These are phyloP conservation scores for Germaria angustata DNA, from an alignment of 2,888 invertebrate genomes.

Conservation along the genomic window DNA sequence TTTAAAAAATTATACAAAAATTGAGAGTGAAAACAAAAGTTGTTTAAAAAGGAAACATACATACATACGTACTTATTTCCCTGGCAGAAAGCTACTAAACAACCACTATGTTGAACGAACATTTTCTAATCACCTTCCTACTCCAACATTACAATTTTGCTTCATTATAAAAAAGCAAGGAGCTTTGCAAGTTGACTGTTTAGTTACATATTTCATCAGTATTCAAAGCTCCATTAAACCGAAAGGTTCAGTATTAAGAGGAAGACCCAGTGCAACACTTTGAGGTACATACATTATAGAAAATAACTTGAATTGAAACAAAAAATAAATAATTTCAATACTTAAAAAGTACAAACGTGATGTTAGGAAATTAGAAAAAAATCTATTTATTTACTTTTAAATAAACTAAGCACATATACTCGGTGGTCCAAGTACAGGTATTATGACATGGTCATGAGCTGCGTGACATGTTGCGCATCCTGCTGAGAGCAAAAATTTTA, in stretches of 20 bases:
- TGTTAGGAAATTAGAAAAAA: no score
- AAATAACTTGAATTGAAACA: no score
- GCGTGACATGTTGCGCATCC: no score
- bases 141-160: not conserved
- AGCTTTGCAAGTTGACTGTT: not conserved
- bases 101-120: not conserved
- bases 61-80: no score
- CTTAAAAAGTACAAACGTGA: no score
- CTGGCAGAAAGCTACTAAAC: not conserved
- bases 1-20: not conserved
- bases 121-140: not conserved
- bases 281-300: conserved; percentile 18
- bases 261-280: not conserved
- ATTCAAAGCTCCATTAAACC: not conserved
- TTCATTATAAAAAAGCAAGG: not conserved
- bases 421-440: no score
- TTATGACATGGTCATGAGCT: no score
- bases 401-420: no score
- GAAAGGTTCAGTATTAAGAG: conserved; percentile 31
- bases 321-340: not conserved
- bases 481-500: no score
- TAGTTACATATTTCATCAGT: conserved; percentile 38
- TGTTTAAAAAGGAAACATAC: not conserved
- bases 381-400: no score
- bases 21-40: conserved; percentile 44